Evolutionary conservation across 2,888 invertebrate genomes (phyloP).

Genomic region (Eubasilissa splendida): DNA sequence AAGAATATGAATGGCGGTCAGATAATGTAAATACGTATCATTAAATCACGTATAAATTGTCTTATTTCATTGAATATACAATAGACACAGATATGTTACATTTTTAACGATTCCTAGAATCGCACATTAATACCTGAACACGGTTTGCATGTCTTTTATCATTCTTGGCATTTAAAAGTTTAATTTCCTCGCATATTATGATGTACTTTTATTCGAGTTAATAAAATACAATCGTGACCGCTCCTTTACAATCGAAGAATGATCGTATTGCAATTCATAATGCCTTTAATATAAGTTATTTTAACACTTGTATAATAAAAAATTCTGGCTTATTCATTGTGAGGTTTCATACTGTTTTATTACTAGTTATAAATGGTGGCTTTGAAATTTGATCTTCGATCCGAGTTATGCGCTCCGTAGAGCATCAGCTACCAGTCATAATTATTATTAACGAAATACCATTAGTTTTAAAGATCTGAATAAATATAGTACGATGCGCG

Average conservation of each 20-base stretch:
- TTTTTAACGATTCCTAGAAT: no score
- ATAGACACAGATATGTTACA: no score
- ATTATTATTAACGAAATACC: constrained; percentile 29
- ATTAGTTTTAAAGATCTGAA: constrained; percentile 29
- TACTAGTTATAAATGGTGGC: constrained; percentile 33
- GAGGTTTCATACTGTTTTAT: constrained; percentile 45
- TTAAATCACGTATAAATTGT: no score
- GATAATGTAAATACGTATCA: no score
- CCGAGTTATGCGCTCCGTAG: not conserved
- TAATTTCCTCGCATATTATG: constrained; percentile 16
- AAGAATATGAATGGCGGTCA: no score
- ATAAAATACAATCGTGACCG: constrained; percentile 37
- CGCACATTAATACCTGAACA: no score
- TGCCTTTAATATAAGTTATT: constrained; percentile 39
- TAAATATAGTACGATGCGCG: constrained; percentile 9
- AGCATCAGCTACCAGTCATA: constrained; percentile 35
- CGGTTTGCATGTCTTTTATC: no score
- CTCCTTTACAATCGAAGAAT: constrained; percentile 35
- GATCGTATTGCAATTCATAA: constrained; percentile 38
- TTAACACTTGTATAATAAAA: constrained; percentile 41
- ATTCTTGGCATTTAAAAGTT: no score
- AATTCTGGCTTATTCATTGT: constrained; percentile 19
- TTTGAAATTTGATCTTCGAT: constrained; percentile 43
- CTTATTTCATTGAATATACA: no score
- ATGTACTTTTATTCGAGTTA: constrained; percentile 25